These are phyloP conservation scores for Apamea monoglypha DNA, from an alignment of 2,888 invertebrate genomes.

Conservation along the genomic window DNA sequence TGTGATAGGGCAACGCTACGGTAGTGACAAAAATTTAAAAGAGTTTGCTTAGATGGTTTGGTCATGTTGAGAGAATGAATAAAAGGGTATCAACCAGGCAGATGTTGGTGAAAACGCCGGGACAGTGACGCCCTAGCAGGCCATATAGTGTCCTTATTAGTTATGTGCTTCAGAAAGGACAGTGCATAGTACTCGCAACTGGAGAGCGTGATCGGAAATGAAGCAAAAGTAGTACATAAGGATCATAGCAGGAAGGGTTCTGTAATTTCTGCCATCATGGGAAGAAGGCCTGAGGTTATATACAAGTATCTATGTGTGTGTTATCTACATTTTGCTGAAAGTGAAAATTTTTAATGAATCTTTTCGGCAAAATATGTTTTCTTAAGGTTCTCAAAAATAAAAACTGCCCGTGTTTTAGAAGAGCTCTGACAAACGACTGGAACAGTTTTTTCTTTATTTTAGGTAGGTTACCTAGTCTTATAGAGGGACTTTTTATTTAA, in stretches of 20 bases:
- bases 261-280: background rate
- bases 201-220: background rate
- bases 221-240: background rate
- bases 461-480: background rate
- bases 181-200: background rate
- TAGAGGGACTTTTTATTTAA: slow-evolving; percentile 5
- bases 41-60: background rate
- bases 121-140: background rate
- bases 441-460: background rate
- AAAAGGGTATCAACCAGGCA: background rate
- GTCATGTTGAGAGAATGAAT: background rate
- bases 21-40: background rate
- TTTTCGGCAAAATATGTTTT: background rate
- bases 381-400: background rate
- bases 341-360: background rate
- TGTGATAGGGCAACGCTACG: background rate
- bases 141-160: background rate
- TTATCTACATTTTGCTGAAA: background rate
- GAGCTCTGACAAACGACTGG: no score
- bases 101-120: background rate
- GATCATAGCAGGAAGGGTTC: background rate
- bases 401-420: background rate
- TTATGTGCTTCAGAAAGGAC: background rate
- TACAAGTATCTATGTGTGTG: background rate
- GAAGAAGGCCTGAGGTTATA: background rate